A percentile compares a stretch with the other conserved stretches of the same genome.
Evolutionary conservation across 2,888 invertebrate species (phyloP).

Genomic region (Rhimphoctona megacephalus): DNA sequence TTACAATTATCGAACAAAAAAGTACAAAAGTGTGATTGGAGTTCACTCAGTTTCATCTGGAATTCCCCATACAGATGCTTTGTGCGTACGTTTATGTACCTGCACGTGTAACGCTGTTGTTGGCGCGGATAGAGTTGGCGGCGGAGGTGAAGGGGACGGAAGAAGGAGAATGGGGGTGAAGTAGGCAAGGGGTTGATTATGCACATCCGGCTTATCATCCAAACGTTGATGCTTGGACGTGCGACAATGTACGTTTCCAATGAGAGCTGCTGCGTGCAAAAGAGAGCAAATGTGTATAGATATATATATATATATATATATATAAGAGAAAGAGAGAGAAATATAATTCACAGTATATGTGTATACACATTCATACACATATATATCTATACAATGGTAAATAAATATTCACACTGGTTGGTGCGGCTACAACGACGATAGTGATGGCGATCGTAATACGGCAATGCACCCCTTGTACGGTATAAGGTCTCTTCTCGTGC

Average conservation of each 20-base stretch:
- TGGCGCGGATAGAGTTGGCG: constrained; percentile 10
- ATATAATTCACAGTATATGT: constrained; percentile 34
- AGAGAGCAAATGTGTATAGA: constrained; percentile 37
- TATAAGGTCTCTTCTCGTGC: constrained; percentile 55
- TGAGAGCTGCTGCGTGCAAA: constrained; percentile 64
- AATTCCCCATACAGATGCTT: not conserved
- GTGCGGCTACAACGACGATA: constrained; percentile 51
- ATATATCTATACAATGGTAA: too few species aligned
- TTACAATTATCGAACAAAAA: not conserved
- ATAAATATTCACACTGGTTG: constrained; percentile 23
- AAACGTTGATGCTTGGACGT: constrained; percentile 61
- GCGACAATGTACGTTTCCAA: constrained; percentile 69
- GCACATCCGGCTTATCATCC: constrained; percentile 73
- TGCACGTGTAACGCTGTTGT: constrained; percentile 14
- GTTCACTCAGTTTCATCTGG: not conserved
- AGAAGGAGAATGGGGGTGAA: not conserved
- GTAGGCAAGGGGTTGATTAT: constrained; percentile 70
- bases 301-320: constrained; percentile 18
- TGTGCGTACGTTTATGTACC: constrained; percentile 27
- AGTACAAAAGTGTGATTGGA: not conserved
- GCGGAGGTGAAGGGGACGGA: not conserved
- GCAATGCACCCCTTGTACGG: constrained; percentile 64
- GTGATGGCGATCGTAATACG: constrained; percentile 43
- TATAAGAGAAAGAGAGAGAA: not conserved
- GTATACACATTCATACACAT: not conserved